Evolutionary conservation across 2,888 invertebrate genomes (phyloP).

Genomic region (Allacma fusca): DNA sequence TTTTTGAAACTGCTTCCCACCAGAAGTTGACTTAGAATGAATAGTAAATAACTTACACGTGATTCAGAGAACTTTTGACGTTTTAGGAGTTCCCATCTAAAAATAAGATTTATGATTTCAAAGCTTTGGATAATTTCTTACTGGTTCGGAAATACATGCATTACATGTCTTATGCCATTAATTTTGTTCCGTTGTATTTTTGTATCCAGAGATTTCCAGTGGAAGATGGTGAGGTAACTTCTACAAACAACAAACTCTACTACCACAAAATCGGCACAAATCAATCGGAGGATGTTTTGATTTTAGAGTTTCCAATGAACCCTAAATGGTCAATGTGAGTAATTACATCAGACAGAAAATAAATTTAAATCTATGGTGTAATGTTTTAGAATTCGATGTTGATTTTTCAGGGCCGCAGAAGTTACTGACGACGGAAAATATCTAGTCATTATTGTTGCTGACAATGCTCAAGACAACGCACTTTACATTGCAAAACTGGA

Average conservation of each 20-base stretch:
- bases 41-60: too few relatives aligned
- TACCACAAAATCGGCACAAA: slow-evolving; percentile 88
- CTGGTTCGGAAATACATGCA: too few relatives aligned
- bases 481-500: background rate
- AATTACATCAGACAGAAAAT: background rate
- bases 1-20: too few relatives aligned
- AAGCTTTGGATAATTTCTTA: too few relatives aligned
- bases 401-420: background rate
- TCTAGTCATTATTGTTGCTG: slow-evolving; percentile 17
- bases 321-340: slow-evolving; percentile 84
- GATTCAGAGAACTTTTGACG: too few relatives aligned
- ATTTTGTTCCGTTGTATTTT: too few relatives aligned
- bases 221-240: slow-evolving; percentile 42
- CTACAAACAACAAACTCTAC: slow-evolving; percentile 78
- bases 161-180: too few relatives aligned
- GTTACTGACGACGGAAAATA: slow-evolving; percentile 11
- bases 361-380: too few relatives aligned
- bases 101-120: too few relatives aligned
- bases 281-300: slow-evolving; percentile 84
- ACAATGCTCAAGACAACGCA: background rate
- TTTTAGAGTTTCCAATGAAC: slow-evolving; percentile 87
- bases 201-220: slow-evolving; percentile 20
- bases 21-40: too few relatives aligned
- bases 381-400: background rate
- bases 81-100: too few relatives aligned